Base-by-base conservation (phyloP, 2,113 vertebrate species). In the Lanius ludovicianus region DNA sequence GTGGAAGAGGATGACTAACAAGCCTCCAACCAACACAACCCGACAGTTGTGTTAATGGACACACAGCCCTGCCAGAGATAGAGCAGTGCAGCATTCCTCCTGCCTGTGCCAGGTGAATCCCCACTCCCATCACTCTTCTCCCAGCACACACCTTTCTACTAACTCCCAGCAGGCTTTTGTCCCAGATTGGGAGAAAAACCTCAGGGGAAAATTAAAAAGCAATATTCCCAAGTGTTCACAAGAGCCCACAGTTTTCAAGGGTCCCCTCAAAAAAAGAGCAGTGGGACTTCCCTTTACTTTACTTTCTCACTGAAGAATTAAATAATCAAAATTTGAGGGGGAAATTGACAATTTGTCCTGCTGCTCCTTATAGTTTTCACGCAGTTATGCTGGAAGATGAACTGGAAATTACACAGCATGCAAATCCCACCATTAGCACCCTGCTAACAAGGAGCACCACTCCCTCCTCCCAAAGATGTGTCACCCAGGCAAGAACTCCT, bases 291-390 rank as follows among this genome's bases (percentile, higher is more conserved):
- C 73, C 53, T 42, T 68, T 16, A 10, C 22, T 46, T 22, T 30
- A 31, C 20, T 8, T 17, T 13, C 35, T 39, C 2, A 0, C 27
- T 41, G 7, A 42, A 46, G 35, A 42, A 8, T 30, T 59, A 39
- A 65, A 25, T 33, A 84, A 53, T 60, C 44, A 86, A 76, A 88
- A 57, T 35, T 15, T 9, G 35, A 84, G 17, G 14, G 52, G 15
- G 22, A 94, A 95, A 96, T 5, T 12, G 10, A 20, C 2, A 9
- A 73, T 84, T 87, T 75, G 75, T 93, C 89, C 93, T 65, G 79
- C 76, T 96, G 90, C 56, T 96, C 77, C 65, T 47, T 67, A 71
- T 20, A 85, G 68, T 90, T 95, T 88, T 95, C 88, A 65, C 30
- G 80, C 4, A 2, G 79, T 62, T 75, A 86, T 2, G 5, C 15